Evolutionary conservation across 1,140 invertebrate genomes (phyloP).

Genomic region (Ylistrum balloti): DNA sequence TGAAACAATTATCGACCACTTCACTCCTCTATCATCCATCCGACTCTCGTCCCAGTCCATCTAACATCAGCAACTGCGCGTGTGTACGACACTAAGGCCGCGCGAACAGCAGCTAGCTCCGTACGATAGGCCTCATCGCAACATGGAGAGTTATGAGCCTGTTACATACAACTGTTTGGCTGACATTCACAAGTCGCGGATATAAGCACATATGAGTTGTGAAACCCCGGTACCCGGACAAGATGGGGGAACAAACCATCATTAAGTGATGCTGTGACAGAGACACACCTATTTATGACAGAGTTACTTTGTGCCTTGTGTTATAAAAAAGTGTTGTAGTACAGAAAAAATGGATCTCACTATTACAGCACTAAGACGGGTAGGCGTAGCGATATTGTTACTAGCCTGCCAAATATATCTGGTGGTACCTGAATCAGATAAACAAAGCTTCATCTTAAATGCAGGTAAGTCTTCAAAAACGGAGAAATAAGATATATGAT

Average conservation of each 20-base stretch:
- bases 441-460: background rate
- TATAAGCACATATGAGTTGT: background rate
- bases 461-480: background rate
- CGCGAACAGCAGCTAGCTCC: slow-evolving; percentile 4
- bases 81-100: slow-evolving; percentile 29
- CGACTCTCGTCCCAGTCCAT: background rate
- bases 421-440: background rate
- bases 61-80: background rate
- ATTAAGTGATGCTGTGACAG: background rate
- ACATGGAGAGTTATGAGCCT: slow-evolving; percentile 24
- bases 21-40: slow-evolving; percentile 30
- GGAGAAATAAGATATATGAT: background rate
- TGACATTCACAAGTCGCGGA: background rate
- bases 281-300: background rate
- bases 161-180: background rate
- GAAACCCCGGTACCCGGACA: background rate
- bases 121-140: slow-evolving; percentile 3
- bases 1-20: slow-evolving; percentile 38
- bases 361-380: background rate
- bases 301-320: background rate
- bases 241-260: background rate
- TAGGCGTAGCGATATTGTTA: background rate
- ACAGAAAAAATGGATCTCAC: background rate
- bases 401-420: background rate
- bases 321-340: background rate